Base-by-base conservation (phyloP, 1,140 invertebrate genomes). In the Bathynomus jamesi region DNA sequence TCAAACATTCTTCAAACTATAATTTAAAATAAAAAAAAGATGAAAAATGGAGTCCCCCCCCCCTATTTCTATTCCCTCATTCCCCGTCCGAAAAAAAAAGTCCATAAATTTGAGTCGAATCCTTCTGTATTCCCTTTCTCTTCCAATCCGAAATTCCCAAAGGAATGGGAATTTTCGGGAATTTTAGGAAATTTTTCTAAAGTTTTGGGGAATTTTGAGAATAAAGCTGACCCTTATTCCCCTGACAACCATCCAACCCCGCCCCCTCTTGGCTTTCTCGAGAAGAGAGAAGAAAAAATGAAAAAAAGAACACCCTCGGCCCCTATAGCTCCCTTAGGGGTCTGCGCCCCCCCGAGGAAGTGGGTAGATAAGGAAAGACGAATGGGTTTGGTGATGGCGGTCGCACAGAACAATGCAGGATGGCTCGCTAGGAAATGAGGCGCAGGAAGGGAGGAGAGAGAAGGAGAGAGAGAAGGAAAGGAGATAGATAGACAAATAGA, bases 401-500 rank as follows among this genome's bases (percentile, higher is more conserved):
- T 28, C 11, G n/a, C 8, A 29, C 27, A 5, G 27, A 65, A 30
- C 11, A 21, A 29, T 11, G n/a, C 11, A 29, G 28, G 28, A 63
- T 24, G 28, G 61, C 21, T 24, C 21, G 61, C 21, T 24, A 17
- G 61, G 61, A 28, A 28, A 27, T 24, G 61, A 27, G 61, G 21
- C 21, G 24, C n/a, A 28, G 11, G 10, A 13, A 63, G 28, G 13
- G 28, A 3, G 28, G 24, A 63, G 61, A 62, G 25, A 62, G 25
- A 62, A 21, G 24, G 61, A 62, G 61, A 63, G 61, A 63, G 61
- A 63, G 61, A 63, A 25, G 27, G 61, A 63, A 25, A 63, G 61
- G n/a, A n/a, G n/a, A n/a, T n/a, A n/a, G n/a, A n/a, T n/a, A 63
- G 61, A 63, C 17, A 63, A 25, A 63, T 17, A 63, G 61, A 63